phyloP scores from a whole-genome alignment of 2,113 vertebrate genomes.

The Salvelinus sp. region DNA sequence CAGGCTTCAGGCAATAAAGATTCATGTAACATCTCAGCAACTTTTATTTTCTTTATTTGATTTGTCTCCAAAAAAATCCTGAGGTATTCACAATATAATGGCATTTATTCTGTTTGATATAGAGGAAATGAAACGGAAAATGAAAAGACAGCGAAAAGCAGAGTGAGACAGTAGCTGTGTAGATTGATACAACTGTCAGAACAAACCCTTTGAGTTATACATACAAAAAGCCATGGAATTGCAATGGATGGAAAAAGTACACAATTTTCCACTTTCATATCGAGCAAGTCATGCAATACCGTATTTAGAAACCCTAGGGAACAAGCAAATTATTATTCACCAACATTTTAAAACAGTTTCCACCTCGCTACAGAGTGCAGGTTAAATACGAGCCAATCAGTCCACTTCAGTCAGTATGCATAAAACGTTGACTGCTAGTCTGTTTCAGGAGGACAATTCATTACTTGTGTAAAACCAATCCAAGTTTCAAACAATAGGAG shows the following conservation, averaged over 20 bases:
- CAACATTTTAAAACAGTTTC: constrained; percentile 19
- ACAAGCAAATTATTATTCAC: constrained; percentile 20
- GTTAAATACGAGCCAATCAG: constrained; percentile 52
- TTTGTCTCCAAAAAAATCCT: constrained; percentile 80
- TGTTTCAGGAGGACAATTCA: constrained; percentile 19
- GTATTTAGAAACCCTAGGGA: constrained; percentile 27
- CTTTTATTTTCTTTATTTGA: constrained; percentile 69
- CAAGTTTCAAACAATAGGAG: constrained; percentile 32
- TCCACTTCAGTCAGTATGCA: constrained; percentile 30
- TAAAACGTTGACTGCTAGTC: constrained; percentile 11
- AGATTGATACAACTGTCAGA: constrained; percentile 45
- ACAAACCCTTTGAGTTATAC: constrained; percentile 44
- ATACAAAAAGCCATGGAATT: constrained; percentile 38
- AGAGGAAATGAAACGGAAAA: constrained; percentile 54
- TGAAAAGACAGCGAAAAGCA: constrained; percentile 18
- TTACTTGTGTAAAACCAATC: constrained; percentile 29
- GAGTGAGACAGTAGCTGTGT: constrained; percentile 52
- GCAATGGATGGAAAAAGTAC: constrained; percentile 14
- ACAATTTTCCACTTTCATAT: constrained; percentile 26
- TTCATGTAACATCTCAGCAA: neutral
- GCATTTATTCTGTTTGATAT: constrained; percentile 78
- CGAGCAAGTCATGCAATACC: constrained; percentile 53
- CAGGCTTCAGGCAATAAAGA: too few species aligned
- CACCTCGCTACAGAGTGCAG: constrained; percentile 34
- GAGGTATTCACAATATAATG: constrained; percentile 86